These are phyloP conservation scores for Eremophila alpestris DNA, from an alignment of 2,797 vertebrate species.

Conservation along the genomic window DNA sequence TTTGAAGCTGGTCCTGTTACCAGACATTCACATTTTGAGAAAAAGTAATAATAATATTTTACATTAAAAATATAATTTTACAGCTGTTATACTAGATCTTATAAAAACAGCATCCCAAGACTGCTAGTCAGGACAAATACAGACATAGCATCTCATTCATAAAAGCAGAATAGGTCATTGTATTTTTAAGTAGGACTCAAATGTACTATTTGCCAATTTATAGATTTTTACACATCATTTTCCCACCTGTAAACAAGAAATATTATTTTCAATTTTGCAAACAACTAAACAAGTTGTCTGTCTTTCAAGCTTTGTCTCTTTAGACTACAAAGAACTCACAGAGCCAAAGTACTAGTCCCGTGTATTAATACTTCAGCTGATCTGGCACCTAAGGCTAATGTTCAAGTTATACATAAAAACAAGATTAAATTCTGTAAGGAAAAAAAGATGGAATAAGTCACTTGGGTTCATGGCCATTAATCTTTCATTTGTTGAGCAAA, in stretches of 20 bases:
- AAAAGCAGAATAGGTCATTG: background rate
- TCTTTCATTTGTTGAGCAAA: background rate
- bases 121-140: background rate
- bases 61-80: background rate
- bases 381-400: background rate
- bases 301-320: background rate
- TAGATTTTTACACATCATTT: background rate
- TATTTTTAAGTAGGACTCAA: background rate
- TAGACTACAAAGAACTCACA: background rate
- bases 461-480: background rate
- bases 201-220: background rate
- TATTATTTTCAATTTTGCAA: background rate
- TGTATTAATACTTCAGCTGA: background rate
- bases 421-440: background rate
- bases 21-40: background rate
- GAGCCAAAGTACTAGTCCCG: background rate
- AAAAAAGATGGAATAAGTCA: background rate
- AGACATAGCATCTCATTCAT: background rate
- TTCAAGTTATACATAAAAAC: background rate
- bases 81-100: background rate
- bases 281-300: background rate
- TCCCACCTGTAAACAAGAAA: background rate
- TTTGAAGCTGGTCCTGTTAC: background rate
- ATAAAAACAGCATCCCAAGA: background rate
- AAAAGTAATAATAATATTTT: background rate